These are phyloP conservation scores for Megaceryle maxima DNA, from an alignment of 2,113 vertebrate genomes.

Conservation along the genomic window DNA sequence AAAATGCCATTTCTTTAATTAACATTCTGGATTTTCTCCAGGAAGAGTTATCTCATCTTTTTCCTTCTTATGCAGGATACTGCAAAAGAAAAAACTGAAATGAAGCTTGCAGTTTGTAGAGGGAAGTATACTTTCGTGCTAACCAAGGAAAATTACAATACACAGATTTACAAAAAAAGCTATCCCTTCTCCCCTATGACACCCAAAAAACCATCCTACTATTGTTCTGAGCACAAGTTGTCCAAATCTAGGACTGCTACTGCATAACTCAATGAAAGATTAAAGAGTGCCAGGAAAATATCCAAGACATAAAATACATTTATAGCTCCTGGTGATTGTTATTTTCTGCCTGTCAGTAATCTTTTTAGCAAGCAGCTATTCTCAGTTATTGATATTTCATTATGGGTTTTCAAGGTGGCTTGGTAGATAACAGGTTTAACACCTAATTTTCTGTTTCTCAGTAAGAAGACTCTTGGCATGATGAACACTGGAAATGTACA, in stretches of 20 bases:
- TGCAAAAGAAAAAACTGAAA: neutral
- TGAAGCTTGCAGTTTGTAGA: neutral
- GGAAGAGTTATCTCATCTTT: neutral
- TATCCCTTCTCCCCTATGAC: neutral
- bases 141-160: neutral
- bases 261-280: neutral
- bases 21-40: conserved; percentile 35
- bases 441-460: neutral
- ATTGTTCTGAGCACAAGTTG: neutral
- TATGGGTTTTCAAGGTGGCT: neutral
- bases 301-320: conserved; percentile 7
- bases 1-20: conserved; percentile 11
- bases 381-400: neutral
- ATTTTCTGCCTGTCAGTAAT: neutral
- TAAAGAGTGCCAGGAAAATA: conserved; percentile 5
- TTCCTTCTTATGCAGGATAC: neutral
- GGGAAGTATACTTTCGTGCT: neutral
- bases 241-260: neutral
- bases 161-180: neutral
- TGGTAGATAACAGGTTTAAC: neutral
- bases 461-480: neutral
- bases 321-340: neutral
- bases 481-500: neutral
- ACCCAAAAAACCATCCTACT: neutral
- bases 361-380: neutral